Evolutionary conservation across 2,888 invertebrate genomes (phyloP).

Genomic region (Maniola hyperantus): DNA sequence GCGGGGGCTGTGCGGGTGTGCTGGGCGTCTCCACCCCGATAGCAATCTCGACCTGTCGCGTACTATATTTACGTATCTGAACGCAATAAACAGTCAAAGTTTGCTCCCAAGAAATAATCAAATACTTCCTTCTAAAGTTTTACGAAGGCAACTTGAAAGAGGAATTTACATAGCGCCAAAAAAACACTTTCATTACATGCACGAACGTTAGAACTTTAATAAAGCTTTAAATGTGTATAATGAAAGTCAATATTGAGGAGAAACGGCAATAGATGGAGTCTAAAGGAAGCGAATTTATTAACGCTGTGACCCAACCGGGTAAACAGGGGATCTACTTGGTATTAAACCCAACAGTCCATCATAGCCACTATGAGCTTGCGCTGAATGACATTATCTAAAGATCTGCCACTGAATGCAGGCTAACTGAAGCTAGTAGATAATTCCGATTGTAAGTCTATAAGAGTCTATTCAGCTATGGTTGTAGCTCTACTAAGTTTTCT

Average conservation of each 20-base stretch:
- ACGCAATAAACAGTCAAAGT: neutral
- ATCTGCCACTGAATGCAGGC: conserved; percentile 18
- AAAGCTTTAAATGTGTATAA: conserved; percentile 50
- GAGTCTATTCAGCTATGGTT: neutral
- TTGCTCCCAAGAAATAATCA: conserved; percentile 6
- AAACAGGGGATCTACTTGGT: conserved; percentile 72
- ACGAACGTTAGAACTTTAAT: conserved; percentile 42
- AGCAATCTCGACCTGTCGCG: too few species aligned
- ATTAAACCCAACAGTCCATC: conserved; percentile 68
- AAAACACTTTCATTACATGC: conserved; percentile 39
- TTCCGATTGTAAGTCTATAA: too few species aligned
- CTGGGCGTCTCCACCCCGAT: too few species aligned
- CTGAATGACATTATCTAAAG: conserved; percentile 41
- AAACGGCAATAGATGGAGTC: conserved; percentile 54
- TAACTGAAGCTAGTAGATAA: neutral
- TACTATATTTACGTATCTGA: conserved; percentile 2
- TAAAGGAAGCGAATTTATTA: conserved; percentile 70
- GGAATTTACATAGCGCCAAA: conserved; percentile 34
- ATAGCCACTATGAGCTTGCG: conserved; percentile 60
- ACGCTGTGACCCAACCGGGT: conserved; percentile 66
- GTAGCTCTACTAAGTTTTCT: neutral
- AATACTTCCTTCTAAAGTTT: conserved; percentile 4
- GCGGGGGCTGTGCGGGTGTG: too few species aligned
- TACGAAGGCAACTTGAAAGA: conserved; percentile 35
- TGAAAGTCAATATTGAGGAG: conserved; percentile 62